A percentile compares a stretch with the other conserved stretches of the same genome.
These are phyloP conservation scores for Digitonthophagus gazella DNA, from an alignment of 2,888 invertebrate species.

Conservation along the genomic window DNA sequence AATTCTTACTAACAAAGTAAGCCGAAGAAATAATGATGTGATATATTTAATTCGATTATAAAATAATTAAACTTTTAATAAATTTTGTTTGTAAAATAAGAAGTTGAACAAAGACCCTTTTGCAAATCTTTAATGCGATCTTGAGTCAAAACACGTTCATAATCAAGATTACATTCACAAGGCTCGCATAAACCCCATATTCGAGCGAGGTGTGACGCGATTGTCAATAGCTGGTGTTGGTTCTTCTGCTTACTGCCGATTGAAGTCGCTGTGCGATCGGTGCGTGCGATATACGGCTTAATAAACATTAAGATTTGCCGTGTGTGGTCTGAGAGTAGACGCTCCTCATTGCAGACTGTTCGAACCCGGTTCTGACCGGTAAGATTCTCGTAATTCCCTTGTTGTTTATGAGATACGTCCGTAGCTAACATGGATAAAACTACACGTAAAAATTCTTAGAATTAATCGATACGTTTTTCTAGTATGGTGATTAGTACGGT, in stretches of 20 bases:
- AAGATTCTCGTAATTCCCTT: neutral
- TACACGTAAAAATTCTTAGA: neutral
- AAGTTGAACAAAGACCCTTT: neutral
- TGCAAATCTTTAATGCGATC: neutral
- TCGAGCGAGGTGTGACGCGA: neutral
- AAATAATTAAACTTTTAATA: too few relatives aligned
- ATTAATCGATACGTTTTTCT: conserved; percentile 5
- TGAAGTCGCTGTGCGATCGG: neutral
- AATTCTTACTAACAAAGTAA: too few relatives aligned
- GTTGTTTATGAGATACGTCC: neutral
- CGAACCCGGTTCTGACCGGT: neutral
- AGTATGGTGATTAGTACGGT: conserved; percentile 25
- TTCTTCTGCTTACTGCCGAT: neutral
- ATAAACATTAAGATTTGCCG: neutral
- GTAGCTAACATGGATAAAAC: neutral
- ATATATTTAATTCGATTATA: too few relatives aligned
- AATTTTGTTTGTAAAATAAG: too few relatives aligned
- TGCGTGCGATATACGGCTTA: neutral
- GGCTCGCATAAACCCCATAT: neutral
- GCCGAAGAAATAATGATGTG: too few relatives aligned
- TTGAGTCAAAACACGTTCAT: neutral
- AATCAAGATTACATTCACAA: neutral
- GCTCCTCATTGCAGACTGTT: neutral
- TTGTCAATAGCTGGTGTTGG: neutral
- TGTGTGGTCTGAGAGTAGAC: neutral